Evolutionary conservation across 1,140 invertebrate genomes (phyloP).

Genomic region (Euglossa dilemma): DNA sequence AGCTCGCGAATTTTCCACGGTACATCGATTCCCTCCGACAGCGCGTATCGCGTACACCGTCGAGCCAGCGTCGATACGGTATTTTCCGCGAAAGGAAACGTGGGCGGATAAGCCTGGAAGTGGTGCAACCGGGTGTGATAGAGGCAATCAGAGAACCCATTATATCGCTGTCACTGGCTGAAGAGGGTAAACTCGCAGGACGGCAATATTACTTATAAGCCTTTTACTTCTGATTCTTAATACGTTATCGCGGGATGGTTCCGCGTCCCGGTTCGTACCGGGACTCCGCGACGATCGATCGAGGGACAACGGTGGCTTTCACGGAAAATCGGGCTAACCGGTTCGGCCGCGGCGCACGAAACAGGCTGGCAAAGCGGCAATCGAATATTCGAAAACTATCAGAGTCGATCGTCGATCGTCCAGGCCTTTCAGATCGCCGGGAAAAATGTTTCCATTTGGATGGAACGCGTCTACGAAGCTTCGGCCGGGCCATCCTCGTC

Average conservation of each 20-base stretch:
- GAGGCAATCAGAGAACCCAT: conserved; percentile 57
- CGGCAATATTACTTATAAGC: conserved; percentile 47
- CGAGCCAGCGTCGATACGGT: conserved; percentile 43
- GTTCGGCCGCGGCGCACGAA: background rate
- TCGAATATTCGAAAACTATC: conserved; percentile 13
- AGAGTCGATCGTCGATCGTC: background rate
- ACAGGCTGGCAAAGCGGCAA: background rate
- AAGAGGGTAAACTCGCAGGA: conserved; percentile 47
- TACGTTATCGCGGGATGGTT: conserved; percentile 34
- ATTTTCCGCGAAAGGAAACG: conserved; percentile 59
- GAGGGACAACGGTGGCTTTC: background rate
- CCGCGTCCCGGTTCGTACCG: background rate
- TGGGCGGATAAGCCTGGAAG: conserved; percentile 59
- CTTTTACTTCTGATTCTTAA: conserved; percentile 46
- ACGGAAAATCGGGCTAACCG: background rate
- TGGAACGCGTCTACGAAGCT: background rate
- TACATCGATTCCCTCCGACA: conserved; percentile 48
- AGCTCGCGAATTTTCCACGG: conserved; percentile 19
- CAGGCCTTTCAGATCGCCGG: background rate
- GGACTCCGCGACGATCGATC: background rate
- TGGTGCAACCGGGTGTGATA: conserved; percentile 62
- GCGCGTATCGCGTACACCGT: conserved; percentile 20
- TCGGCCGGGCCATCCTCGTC: background rate
- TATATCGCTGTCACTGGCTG: conserved; percentile 53
- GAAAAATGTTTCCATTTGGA: conserved; percentile 26